These are phyloP conservation scores for Paelopatides confundens DNA, from an alignment of 53 echinoderm and acorn worm species.

Conservation along the genomic window DNA sequence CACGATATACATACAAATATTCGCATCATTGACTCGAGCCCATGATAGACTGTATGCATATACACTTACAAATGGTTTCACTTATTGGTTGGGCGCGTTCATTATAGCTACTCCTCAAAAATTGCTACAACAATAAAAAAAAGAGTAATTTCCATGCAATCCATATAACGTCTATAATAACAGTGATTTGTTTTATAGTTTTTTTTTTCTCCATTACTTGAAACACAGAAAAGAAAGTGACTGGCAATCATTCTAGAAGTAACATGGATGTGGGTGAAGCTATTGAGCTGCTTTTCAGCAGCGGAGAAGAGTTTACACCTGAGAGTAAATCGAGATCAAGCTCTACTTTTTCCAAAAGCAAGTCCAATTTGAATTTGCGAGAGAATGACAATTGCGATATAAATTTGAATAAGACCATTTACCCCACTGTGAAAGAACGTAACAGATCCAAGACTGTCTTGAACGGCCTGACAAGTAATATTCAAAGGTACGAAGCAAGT, in stretches of 20 bases:
- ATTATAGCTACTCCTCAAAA: too few relatives aligned
- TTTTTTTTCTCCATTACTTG: background rate
- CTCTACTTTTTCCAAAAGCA: background rate
- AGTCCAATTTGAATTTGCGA: background rate
- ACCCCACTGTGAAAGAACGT: conserved; percentile 22
- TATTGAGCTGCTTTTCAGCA: conserved; percentile 18
- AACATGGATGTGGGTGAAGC: conserved; percentile 17
- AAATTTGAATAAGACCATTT: conserved; percentile 25
- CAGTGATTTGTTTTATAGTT: too few relatives aligned
- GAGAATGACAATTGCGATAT: conserved; percentile 19
- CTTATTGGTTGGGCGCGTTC: too few relatives aligned
- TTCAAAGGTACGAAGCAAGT: too few relatives aligned
- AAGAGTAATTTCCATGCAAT: too few relatives aligned
- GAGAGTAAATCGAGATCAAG: background rate
- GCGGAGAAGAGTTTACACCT: conserved; percentile 17
- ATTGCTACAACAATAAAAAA: too few relatives aligned
- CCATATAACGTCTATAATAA: too few relatives aligned
- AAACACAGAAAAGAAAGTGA: background rate
- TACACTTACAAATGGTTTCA: too few relatives aligned
- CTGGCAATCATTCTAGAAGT: background rate
- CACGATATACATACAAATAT: too few relatives aligned
- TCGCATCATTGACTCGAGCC: too few relatives aligned
- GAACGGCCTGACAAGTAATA: background rate
- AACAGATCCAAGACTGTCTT: conserved; percentile 20
- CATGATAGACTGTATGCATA: too few relatives aligned